phyloP scores from a whole-genome alignment of 2,888 invertebrate genomes.

The Dorcus parallelipipedus region DNA sequence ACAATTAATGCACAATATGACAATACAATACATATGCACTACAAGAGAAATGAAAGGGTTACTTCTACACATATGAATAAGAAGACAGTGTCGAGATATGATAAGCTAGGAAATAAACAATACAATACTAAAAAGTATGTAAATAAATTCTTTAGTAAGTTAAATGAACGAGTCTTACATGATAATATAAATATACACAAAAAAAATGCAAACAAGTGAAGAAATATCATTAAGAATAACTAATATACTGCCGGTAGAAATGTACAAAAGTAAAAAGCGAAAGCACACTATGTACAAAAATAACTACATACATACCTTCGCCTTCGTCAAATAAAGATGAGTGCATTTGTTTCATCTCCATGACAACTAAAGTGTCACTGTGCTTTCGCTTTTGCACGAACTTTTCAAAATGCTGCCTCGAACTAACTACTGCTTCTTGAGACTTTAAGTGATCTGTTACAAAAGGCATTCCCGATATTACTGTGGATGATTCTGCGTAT shows the following conservation, averaged over 20 bases:
- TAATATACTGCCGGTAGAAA: not conserved
- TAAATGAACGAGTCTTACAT: too few relatives aligned
- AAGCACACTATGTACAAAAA: not conserved
- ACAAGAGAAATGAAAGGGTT: not conserved
- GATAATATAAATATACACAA: too few relatives aligned
- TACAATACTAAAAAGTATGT: not conserved
- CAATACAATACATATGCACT: not conserved
- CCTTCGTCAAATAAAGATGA: slow-evolving; percentile 45
- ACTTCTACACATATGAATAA: not conserved
- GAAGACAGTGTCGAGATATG: not conserved
- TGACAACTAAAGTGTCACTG: slow-evolving; percentile 44
- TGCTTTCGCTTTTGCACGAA: slow-evolving; percentile 40
- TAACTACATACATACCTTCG: slow-evolving; percentile 35
- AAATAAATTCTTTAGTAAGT: too few relatives aligned
- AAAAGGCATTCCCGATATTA: slow-evolving; percentile 42
- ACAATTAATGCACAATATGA: slow-evolving; percentile 3
- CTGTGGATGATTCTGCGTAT: slow-evolving; percentile 45
- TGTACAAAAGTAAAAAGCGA: not conserved
- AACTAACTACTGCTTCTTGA: slow-evolving; percentile 40
- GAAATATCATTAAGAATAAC: not conserved
- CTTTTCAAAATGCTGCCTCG: slow-evolving; percentile 44
- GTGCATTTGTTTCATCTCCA: slow-evolving; percentile 46
- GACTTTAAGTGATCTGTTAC: slow-evolving; percentile 39
- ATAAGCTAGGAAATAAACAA: not conserved
- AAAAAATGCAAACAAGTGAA: too few relatives aligned